Evolutionary conservation across 92 coral and sea anemone genomes (phyloP).

Genomic region (Palythoa grandis): DNA sequence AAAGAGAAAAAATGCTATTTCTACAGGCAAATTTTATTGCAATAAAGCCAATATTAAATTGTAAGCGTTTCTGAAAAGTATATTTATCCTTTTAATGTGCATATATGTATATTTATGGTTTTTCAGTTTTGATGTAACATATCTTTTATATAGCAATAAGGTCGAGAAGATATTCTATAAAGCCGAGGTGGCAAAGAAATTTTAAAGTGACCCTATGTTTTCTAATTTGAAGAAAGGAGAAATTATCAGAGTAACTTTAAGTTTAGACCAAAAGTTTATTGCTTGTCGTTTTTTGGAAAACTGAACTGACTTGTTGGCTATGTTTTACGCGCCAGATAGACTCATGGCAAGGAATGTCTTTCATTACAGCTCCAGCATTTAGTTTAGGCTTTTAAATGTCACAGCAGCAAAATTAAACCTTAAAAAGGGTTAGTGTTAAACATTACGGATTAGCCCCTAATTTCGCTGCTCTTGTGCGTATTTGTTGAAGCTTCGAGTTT

Average conservation of each 20-base stretch:
- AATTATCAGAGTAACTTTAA: not conserved
- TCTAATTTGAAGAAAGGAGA: not conserved
- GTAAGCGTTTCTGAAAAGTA: not conserved
- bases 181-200: slow-evolving; percentile 30
- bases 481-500: too few relatives aligned
- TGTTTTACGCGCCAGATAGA: too few relatives aligned
- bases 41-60: not conserved
- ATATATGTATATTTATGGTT: not conserved
- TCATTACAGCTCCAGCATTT: too few relatives aligned
- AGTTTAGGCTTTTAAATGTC: too few relatives aligned
- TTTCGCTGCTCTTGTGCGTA: too few relatives aligned
- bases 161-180: not conserved
- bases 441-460: too few relatives aligned
- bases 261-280: not conserved
- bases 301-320: too few relatives aligned
- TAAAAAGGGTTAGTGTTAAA: too few relatives aligned
- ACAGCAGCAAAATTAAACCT: too few relatives aligned
- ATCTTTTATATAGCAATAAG: not conserved
- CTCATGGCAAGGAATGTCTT: too few relatives aligned
- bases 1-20: too few relatives aligned
- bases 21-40: not conserved
- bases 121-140: not conserved
- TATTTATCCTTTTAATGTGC: not conserved
- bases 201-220: not conserved
- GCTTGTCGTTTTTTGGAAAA: too few relatives aligned